Evolutionary conservation across 2,113 vertebrate genomes (phyloP), one percentile per base, ranked within the genome.

Genomic region (Pterophyllum scalare): DNA sequence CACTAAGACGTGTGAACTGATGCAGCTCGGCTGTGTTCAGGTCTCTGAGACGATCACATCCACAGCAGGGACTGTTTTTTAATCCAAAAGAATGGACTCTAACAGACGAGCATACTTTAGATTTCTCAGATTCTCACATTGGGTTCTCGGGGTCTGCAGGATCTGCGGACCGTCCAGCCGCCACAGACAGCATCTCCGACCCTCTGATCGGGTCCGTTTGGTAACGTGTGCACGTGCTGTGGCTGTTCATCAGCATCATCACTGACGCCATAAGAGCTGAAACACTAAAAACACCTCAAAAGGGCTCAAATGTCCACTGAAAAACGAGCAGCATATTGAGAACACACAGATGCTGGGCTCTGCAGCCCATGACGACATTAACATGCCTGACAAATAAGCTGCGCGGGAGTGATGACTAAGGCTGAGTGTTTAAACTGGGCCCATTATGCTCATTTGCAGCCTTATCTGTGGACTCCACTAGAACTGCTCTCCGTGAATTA

Each of bases 101-200:
- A 67, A 54, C 56, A 13, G 2, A n/a, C 20, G 35, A 49, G 1
- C 81, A 77, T 35, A 15, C 22, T 54, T 60, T 12, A 40, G 28
- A 83, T 78, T 78, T 59, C 43, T 60, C 31, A 43, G 13, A 64
- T 15, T 65, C 72, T 17, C 54, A 0, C 24, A 1, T 26, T 10
- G 1, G 35, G 19, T 22, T 46, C 22, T 22, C 31, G n/a, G 5
- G 0, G n/a, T 26, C 26, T 19, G 80, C 31, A 31, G 5, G 0
- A 15, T 26, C 26, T 19, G 80, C 59, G 58, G 33, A 80, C 31
- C 8, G 5, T 46, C 10, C 49, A 22, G 20, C 10, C 7, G 40
- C 0, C 17, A 49, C 14, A 49, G 22, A 67, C 38, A 1, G 2
- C n/a, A 15, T 67, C 64, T 49, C 40, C 22, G 12, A 28, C 0